phyloP scores from a whole-genome alignment of 2,888 invertebrate species.

The Coenonympha glycerion region DNA sequence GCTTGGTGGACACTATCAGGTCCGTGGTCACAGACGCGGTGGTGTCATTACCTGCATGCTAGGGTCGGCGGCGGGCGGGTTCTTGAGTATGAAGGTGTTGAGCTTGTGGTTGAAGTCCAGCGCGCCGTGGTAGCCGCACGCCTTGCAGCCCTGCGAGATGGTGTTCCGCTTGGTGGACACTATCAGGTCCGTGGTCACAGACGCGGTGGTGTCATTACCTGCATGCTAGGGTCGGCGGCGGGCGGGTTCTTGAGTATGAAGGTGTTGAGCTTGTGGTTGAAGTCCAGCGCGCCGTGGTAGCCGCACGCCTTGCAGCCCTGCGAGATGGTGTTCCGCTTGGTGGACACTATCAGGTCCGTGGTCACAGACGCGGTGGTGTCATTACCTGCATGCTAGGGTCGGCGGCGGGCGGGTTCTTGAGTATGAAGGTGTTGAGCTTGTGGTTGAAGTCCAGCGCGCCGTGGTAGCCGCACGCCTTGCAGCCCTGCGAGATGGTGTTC shows the following conservation, averaged over 20 bases:
- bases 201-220: slow-evolving; percentile 36
- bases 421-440: slow-evolving; percentile 97
- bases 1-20: slow-evolving; percentile 90
- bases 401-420: slow-evolving; percentile 96
- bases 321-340: slow-evolving; percentile 92
- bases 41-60: slow-evolving; percentile 73
- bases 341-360: slow-evolving; percentile 92
- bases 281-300: slow-evolving; percentile 91
- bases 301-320: slow-evolving; percentile 99
- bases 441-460: slow-evolving; percentile 94
- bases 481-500: slow-evolving; percentile 93
- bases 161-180: slow-evolving; percentile 92
- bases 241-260: slow-evolving; percentile 99
- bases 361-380: background rate
- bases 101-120: slow-evolving; percentile 97
- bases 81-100: slow-evolving; percentile 98
- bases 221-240: slow-evolving; percentile 83
- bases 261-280: slow-evolving; percentile 97
- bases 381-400: slow-evolving; percentile 81
- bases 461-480: slow-evolving; percentile 98
- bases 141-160: slow-evolving; percentile 97
- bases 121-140: slow-evolving; percentile 95
- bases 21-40: slow-evolving; percentile 79
- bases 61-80: slow-evolving; percentile 92
- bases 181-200: slow-evolving; percentile 87